Evolutionary conservation across 2,797 vertebrate species (phyloP).

Genomic region (Xiphorhynchus erythropygius): DNA sequence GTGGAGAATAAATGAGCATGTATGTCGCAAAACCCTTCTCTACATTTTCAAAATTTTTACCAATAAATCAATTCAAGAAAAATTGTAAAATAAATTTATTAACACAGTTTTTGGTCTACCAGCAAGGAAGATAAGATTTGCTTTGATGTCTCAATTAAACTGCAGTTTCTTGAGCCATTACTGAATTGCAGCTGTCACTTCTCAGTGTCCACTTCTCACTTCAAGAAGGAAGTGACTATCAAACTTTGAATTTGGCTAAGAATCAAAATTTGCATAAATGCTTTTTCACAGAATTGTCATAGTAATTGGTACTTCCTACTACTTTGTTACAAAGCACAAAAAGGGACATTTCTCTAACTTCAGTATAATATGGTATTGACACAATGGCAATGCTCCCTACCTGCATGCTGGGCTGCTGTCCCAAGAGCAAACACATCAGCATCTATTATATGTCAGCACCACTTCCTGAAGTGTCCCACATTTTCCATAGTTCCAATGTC

Average conservation of each 20-base stretch:
- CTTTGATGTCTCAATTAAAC: neutral
- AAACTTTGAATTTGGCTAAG: neutral
- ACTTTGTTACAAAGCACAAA: neutral
- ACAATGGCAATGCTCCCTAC: neutral
- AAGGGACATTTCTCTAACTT: neutral
- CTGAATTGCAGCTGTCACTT: neutral
- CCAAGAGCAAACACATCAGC: neutral
- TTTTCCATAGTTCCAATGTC: neutral
- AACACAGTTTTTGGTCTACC: neutral
- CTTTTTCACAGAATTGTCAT: neutral
- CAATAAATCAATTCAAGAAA: neutral
- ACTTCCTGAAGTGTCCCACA: neutral
- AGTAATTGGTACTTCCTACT: neutral
- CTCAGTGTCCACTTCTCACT: neutral
- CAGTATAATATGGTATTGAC: neutral
- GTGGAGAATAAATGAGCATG: rapidly evolving
- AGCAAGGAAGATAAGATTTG: neutral
- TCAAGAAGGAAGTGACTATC: neutral
- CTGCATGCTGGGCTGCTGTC: neutral
- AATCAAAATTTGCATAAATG: neutral
- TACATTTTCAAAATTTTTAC: neutral
- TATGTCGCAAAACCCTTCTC: rapidly evolving
- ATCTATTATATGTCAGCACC: neutral
- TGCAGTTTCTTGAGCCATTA: neutral
- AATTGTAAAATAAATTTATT: neutral